Conservation (phyloP, 2,113 vertebrate species). For the Cheirogaleus medius region DNA sequence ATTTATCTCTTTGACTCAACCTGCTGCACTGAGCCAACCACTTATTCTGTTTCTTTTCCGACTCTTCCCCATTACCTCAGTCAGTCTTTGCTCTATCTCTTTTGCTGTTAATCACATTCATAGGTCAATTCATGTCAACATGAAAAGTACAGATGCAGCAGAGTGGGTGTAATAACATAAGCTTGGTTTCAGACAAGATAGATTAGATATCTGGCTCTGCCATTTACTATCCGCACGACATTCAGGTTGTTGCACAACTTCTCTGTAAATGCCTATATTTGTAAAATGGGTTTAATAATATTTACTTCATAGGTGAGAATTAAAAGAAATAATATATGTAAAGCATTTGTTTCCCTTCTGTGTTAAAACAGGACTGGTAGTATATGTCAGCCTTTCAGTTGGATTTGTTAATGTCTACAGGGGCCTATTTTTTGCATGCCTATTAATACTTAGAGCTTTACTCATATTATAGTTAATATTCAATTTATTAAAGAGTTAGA, state of each 20-base stretch:
- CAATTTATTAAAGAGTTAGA: not conserved
- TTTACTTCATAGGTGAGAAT: not conserved
- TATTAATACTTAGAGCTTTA: not conserved
- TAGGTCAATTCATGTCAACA: not conserved
- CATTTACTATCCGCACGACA: not conserved
- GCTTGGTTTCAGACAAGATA: not conserved
- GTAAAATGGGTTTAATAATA: not conserved
- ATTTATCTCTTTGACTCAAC: not conserved
- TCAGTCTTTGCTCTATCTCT: not conserved
- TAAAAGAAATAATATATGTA: not conserved
- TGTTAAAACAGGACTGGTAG: not conserved
- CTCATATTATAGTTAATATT: not conserved
- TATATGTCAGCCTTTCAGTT: not conserved
- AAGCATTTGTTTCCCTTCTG: not conserved
- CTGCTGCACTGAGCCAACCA: not conserved
- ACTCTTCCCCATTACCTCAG: not conserved
- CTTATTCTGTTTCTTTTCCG: not conserved
- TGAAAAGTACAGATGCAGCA: not conserved
- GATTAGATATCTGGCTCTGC: not conserved
- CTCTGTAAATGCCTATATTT: not conserved
- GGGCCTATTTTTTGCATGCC: not conserved
- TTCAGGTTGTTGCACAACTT: not conserved
- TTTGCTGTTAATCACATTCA: not conserved
- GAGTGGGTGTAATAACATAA: not conserved
- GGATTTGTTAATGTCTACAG: not conserved